These are phyloP conservation scores for Centruroides sculpturatus DNA, from an alignment of 1,140 invertebrate genomes.

Conservation along the genomic window DNA sequence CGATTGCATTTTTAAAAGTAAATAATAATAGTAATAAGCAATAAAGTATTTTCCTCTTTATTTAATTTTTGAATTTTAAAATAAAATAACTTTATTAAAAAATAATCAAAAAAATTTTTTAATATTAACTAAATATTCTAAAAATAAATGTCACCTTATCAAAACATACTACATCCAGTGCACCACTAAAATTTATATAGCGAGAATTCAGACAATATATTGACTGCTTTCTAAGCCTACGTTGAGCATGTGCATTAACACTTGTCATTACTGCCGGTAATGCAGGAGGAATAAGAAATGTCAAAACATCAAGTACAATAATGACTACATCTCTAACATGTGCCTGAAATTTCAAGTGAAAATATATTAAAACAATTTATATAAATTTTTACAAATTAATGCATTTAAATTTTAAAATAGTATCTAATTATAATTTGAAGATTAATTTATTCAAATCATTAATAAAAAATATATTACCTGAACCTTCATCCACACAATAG, in stretches of 20 bases:
- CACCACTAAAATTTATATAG: conserved; percentile 36
- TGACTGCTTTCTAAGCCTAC: conserved; percentile 29
- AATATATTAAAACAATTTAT: not conserved
- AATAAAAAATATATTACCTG: conserved; percentile 17
- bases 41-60: not conserved
- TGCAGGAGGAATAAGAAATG: conserved; percentile 28
- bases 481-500: conserved; percentile 21
- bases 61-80: not conserved
- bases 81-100: not conserved
- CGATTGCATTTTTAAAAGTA: no score
- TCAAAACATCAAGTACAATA: conserved; percentile 28
- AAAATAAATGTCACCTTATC: conserved; percentile 33
- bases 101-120: not conserved
- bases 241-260: conserved; percentile 38
- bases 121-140: not conserved
- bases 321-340: conserved; percentile 22
- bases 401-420: no score
- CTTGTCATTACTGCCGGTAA: conserved; percentile 39
- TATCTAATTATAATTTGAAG: conserved; percentile 11
- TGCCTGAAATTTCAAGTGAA: conserved; percentile 15
- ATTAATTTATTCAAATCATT: conserved; percentile 18
- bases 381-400: not conserved
- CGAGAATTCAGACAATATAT: conserved; percentile 40
- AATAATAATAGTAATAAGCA: not conserved
- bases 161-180: conserved; percentile 39